phyloP scores from a whole-genome alignment of 2,797 vertebrate genomes.

The Chelmon rostratus region DNA sequence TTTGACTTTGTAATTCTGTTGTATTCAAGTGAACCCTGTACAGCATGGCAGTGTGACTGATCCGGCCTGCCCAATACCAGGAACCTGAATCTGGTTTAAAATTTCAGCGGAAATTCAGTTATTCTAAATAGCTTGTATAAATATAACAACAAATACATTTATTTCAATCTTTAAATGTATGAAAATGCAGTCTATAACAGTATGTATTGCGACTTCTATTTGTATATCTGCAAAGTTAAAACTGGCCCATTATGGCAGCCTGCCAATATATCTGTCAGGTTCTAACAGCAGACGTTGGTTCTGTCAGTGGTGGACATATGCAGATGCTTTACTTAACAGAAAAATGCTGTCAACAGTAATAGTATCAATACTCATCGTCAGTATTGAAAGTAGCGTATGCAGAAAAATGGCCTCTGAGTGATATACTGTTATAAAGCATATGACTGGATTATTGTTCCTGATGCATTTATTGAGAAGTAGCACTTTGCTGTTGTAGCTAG shows the following conservation, averaged over 20 bases:
- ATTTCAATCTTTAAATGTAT: neutral
- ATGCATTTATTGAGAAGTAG: too few relatives aligned
- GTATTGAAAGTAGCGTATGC: too few relatives aligned
- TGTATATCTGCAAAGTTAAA: neutral
- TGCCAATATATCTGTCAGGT: neutral
- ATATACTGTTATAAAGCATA: too few relatives aligned
- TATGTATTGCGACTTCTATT: neutral
- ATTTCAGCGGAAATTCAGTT: neutral
- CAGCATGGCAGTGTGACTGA: too few relatives aligned
- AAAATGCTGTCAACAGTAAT: too few relatives aligned
- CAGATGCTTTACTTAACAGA: neutral
- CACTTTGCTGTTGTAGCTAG: too few relatives aligned
- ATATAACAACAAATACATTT: neutral
- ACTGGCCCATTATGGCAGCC: neutral
- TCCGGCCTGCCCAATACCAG: too few relatives aligned
- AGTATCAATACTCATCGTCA: too few relatives aligned
- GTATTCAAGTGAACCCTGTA: too few relatives aligned
- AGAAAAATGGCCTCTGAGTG: too few relatives aligned
- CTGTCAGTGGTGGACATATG: neutral
- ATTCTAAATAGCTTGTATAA: neutral
- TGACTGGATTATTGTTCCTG: too few relatives aligned
- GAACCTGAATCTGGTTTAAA: neutral
- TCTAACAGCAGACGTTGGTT: neutral
- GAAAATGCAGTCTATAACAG: neutral
- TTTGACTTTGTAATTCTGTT: too few relatives aligned